Conservation (phyloP, 2,113 vertebrate species). For the Anseranas semipalmata region DNA sequence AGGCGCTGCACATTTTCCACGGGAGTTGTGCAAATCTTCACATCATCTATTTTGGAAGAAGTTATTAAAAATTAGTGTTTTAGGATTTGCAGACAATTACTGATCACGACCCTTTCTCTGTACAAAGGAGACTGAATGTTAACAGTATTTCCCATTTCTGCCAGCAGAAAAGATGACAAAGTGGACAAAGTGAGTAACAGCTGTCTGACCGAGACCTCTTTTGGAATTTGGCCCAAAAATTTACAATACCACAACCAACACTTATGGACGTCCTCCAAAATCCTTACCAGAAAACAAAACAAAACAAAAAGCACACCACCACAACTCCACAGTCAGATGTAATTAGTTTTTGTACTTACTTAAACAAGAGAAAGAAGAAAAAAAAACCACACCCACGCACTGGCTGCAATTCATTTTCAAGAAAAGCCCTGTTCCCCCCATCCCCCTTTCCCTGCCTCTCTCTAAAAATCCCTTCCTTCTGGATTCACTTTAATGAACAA, state of each 20-base stretch:
- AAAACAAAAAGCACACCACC: neutral
- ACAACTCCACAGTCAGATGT: neutral
- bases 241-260: neutral
- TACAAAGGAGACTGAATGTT: neutral
- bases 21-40: neutral
- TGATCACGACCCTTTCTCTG: neutral
- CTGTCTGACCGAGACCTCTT: neutral
- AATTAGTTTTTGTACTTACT: constrained; percentile 18
- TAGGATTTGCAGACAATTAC: neutral
- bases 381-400: neutral
- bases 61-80: neutral
- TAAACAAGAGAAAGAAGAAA: constrained; percentile 45
- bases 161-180: accelerated
- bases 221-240: neutral
- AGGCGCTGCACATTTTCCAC: accelerated
- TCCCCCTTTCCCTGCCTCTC: neutral
- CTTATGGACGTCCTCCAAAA: neutral
- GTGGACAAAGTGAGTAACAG: accelerated
- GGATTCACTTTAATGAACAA: constrained; percentile 83
- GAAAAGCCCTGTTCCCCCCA: neutral
- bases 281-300: neutral
- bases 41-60: neutral
- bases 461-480: constrained; percentile 62
- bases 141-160: neutral
- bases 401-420: constrained; percentile 59